Base-by-base conservation (phyloP, 1,140 invertebrate species). In the Drosophila murphyi region DNA sequence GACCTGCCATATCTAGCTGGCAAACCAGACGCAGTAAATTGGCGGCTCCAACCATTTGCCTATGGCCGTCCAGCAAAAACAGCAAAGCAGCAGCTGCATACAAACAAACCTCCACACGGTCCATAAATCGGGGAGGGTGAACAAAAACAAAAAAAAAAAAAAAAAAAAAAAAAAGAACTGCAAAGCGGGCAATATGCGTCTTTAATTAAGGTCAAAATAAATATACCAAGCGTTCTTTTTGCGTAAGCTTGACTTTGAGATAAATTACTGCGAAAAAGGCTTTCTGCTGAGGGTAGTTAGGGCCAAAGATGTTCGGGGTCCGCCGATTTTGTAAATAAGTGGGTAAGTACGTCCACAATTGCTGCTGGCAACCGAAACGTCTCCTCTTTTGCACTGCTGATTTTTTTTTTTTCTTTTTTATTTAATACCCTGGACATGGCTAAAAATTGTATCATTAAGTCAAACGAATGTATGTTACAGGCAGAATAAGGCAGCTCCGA, bases 151-250 rank as follows among this genome's bases (percentile, higher is more conserved):
- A 54, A 71, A 74, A 31, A 54, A 71, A 74, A 31, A 54, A 71
- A 0, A 12, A 0, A 35, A 45, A 78, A 62, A 37, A n/a, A 34
- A 31, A 54, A 71, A 74, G 68, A 45, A 72, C 54, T 31, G 74
- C 57, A 55, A 59, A 68, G 77, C 70, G 48, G 67, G 74, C 78
- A 86, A 86, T 86, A 86, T 81, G 82, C 82, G 82, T 82, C 78
- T 86, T 82, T 86, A 86, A 86, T 86, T 87, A 87, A 87, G 82
- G 82, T 79, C 82, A 78, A 59, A 76, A 69, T 80, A 74, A 74
- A 80, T 78, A 74, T 74, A 59, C 70, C 39, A 61, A 68, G 51
- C 70, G 55, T 57, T 57, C 63, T 64, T 76, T 77, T 73, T 60
- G 63, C 56, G 54, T 39, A 52, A 50, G 71, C 35, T 41, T 86